Conservation (phyloP, 2,888 invertebrate species). For the Sympetrum striolatum region DNA sequence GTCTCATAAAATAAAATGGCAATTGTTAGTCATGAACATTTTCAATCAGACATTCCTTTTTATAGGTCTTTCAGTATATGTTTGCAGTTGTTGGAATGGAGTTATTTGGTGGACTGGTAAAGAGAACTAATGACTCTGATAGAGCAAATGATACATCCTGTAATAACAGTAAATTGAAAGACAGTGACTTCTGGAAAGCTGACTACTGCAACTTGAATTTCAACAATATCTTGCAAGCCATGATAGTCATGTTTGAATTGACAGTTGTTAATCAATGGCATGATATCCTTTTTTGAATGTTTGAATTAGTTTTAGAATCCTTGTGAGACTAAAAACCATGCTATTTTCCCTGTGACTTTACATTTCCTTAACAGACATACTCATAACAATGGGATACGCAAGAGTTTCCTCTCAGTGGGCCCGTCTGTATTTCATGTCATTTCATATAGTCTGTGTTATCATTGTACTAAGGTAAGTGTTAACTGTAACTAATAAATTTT, state of each 20-base stretch:
- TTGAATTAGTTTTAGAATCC: not conserved
- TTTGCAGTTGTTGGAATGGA: conserved; percentile 62
- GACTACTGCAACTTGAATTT: conserved; percentile 62
- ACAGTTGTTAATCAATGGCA: conserved; percentile 64
- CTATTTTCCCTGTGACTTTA: not conserved
- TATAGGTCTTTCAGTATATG: conserved; percentile 59
- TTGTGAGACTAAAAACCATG: not conserved
- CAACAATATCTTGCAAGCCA: conserved; percentile 58
- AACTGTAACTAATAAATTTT: not conserved
- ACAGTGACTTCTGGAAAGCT: conserved; percentile 56
- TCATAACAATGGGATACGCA: conserved; percentile 58
- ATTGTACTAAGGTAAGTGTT: conserved; percentile 59
- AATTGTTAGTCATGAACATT: not conserved
- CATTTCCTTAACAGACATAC: conserved; percentile 52
- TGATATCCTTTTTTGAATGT: conserved; percentile 53
- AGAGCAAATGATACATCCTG: conserved; percentile 52
- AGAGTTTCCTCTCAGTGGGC: conserved; percentile 57
- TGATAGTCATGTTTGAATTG: conserved; percentile 60
- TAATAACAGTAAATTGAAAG: conserved; percentile 55
- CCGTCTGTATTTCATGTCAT: conserved; percentile 59
- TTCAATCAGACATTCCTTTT: not conserved
- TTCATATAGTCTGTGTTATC: conserved; percentile 59
- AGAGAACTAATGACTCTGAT: not conserved
- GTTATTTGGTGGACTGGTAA: conserved; percentile 54
- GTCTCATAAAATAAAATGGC: conserved; percentile 48